phyloP scores from a whole-genome alignment of 1,140 invertebrate genomes.

The Drosophila auraria region DNA sequence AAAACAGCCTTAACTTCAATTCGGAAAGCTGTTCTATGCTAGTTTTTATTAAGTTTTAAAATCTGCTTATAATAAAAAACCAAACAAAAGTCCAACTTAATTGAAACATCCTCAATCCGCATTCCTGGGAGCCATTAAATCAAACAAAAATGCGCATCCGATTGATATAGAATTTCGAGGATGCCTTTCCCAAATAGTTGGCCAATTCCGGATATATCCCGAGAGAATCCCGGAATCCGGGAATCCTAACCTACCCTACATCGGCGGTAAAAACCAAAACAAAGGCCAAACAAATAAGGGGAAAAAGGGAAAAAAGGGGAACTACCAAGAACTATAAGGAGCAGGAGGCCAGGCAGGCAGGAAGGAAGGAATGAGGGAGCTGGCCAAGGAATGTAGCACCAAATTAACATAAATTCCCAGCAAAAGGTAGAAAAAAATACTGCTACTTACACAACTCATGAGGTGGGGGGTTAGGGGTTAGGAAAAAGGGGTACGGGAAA shows the following conservation, averaged over 20 bases:
- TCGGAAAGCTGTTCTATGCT: too few relatives aligned
- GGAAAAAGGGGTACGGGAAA: background rate
- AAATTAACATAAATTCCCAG: conserved; percentile 81
- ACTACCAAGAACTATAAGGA: too few relatives aligned
- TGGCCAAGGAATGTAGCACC: conserved; percentile 57
- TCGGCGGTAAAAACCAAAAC: conserved; percentile 40
- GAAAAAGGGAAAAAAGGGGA: conserved; percentile 13
- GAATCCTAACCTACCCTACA: conserved; percentile 27
- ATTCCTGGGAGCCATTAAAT: background rate
- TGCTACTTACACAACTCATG: conserved; percentile 38
- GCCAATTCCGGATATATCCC: conserved; percentile 14
- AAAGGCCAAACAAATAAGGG: conserved; percentile 50
- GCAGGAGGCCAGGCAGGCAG: background rate
- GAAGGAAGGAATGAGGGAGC: background rate
- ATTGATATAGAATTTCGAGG: conserved; percentile 27
- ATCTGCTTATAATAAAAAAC: too few relatives aligned
- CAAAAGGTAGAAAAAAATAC: conserved; percentile 26
- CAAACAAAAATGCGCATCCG: conserved; percentile 8
- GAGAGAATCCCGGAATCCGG: background rate
- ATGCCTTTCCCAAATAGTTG: conserved; percentile 15
- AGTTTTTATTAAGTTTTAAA: too few relatives aligned
- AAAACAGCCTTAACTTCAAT: too few relatives aligned
- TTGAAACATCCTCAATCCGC: conserved; percentile 11
- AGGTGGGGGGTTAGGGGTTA: background rate
- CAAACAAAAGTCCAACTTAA: background rate